These are phyloP conservation scores for Aeoliscus strigatus DNA, from an alignment of 2,797 vertebrate species.

Conservation along the genomic window DNA sequence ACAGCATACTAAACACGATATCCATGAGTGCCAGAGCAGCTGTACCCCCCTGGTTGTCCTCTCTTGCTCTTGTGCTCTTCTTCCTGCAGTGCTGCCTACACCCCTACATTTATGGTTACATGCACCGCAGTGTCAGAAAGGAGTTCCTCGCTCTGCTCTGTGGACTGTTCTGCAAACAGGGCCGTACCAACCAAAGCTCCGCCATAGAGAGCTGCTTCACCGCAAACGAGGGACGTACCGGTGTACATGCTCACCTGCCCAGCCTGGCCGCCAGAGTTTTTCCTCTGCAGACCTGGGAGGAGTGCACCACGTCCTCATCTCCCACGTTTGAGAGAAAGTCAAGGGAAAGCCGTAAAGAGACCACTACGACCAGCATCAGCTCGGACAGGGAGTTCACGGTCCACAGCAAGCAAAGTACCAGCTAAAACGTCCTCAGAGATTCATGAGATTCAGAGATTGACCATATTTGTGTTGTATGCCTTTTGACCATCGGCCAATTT, in stretches of 20 bases:
- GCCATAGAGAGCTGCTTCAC: slow-evolving; percentile 77
- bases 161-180: slow-evolving; percentile 73
- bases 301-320: slow-evolving; percentile 77
- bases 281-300: slow-evolving; percentile 76
- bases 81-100: slow-evolving; percentile 88
- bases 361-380: slow-evolving; percentile 75
- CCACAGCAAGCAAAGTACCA: slow-evolving; percentile 56
- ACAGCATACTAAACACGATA: slow-evolving; percentile 81
- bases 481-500: too few relatives aligned
- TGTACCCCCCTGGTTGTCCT: slow-evolving; percentile 79
- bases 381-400: slow-evolving; percentile 75
- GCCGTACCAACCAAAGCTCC: slow-evolving; percentile 66
- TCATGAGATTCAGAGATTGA: background rate
- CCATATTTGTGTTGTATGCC: slow-evolving; percentile 11
- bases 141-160: slow-evolving; percentile 82
- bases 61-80: slow-evolving; percentile 82
- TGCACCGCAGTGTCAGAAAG: slow-evolving; percentile 86
- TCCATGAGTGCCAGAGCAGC: slow-evolving; percentile 68
- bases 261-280: slow-evolving; percentile 68
- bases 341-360: slow-evolving; percentile 78
- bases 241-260: slow-evolving; percentile 60
- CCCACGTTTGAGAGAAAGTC: slow-evolving; percentile 75
- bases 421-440: slow-evolving; percentile 12
- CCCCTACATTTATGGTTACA: slow-evolving; percentile 88
- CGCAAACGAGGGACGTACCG: slow-evolving; percentile 72